A percentile compares a stretch with the other conserved stretches of the same genome.
These are phyloP conservation scores for Channa maculata DNA, from an alignment of 2,113 vertebrate species.

Conservation along the genomic window DNA sequence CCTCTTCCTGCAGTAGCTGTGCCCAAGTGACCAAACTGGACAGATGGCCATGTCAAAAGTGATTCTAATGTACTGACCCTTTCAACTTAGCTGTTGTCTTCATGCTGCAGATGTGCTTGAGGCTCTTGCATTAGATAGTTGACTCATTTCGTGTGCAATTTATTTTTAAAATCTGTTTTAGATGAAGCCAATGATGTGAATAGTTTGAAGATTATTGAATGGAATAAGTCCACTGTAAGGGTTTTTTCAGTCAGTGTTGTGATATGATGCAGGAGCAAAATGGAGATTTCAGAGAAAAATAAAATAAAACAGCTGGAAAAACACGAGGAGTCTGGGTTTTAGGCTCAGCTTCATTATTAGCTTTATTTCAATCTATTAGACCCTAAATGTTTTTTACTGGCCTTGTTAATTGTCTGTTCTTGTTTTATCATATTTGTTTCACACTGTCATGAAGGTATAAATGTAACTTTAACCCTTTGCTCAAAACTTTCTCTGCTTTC, in stretches of 20 bases:
- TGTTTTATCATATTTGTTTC: slow-evolving; percentile 13
- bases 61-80: slow-evolving; percentile 35
- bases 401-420: no score
- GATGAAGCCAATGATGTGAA: not conserved
- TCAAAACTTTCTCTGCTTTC: not conserved
- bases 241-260: not conserved
- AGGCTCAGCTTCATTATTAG: no score
- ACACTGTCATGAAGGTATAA: not conserved
- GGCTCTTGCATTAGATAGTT: not conserved
- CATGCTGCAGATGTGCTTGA: not conserved
- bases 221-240: not conserved
- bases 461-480: not conserved
- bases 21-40: slow-evolving; percentile 6
- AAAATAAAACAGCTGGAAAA: no score
- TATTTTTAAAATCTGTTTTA: not conserved
- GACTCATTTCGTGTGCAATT: not conserved
- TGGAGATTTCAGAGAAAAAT: not conserved
- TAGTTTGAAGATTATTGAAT: not conserved
- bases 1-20: not conserved
- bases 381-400: no score
- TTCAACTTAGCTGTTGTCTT: slow-evolving; percentile 16
- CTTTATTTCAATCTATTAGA: no score
- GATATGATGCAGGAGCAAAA: not conserved
- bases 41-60: slow-evolving; percentile 49
- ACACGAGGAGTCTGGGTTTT: no score